These are phyloP conservation scores for Orestias chungarensis DNA, from an alignment of 2,797 vertebrate genomes.

Conservation along the genomic window DNA sequence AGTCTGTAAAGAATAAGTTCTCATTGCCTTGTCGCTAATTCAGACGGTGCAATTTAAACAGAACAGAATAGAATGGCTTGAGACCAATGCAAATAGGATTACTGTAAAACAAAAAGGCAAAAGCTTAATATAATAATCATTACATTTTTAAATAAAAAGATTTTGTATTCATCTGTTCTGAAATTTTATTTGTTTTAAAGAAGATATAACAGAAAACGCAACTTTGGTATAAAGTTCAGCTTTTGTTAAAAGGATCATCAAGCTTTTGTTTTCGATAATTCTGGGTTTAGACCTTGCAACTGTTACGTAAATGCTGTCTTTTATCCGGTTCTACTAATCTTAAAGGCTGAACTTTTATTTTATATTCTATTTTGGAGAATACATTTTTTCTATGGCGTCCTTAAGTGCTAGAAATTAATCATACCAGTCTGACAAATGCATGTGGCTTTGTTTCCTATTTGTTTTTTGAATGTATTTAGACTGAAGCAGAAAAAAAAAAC, in stretches of 20 bases:
- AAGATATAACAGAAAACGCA: neutral
- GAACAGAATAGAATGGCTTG: neutral
- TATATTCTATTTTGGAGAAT: too few species aligned
- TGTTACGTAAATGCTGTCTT: neutral
- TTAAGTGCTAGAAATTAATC: neutral
- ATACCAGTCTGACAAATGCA: neutral
- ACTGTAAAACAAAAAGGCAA: neutral
- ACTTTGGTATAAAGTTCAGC: neutral
- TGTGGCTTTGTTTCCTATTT: neutral
- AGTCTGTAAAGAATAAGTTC: slow-evolving; percentile 13
- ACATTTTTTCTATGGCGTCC: neutral
- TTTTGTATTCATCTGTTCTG: neutral
- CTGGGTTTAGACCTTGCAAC: neutral
- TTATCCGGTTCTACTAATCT: neutral
- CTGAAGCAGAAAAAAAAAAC: neutral
- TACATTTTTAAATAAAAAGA: neutral
- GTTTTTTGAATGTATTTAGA: neutral
- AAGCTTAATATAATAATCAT: neutral
- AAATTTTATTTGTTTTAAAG: neutral
- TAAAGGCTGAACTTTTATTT: neutral
- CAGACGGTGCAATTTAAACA: too few species aligned
- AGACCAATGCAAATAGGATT: neutral
- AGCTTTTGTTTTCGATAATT: neutral
- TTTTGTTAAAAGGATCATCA: neutral
- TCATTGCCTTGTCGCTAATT: too few species aligned